Conservation (phyloP, 2,888 invertebrate species). For the Aquatica leii region DNA sequence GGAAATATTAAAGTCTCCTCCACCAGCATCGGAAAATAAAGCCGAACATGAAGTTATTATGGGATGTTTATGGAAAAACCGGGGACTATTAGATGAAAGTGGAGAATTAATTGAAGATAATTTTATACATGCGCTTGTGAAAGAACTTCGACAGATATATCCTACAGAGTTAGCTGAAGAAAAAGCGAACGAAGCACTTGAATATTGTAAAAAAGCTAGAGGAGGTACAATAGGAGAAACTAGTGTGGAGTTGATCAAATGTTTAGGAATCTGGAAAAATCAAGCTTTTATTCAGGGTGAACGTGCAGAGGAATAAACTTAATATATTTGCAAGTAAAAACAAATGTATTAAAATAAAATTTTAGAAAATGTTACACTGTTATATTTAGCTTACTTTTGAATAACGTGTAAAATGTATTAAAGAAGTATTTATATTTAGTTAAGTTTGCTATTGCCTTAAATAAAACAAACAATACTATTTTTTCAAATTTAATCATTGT, state of each 20-base stretch:
- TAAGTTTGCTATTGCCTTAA: no score
- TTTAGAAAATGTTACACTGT: no score
- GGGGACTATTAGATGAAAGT: conserved; percentile 16
- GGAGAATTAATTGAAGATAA: conserved; percentile 14
- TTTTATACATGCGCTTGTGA: conserved; percentile 7
- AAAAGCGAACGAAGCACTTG: conserved; percentile 15
- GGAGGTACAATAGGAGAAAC: conserved; percentile 16
- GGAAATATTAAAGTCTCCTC: conserved; percentile 5
- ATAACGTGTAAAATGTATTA: no score
- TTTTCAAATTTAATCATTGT: no score
- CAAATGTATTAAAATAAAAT: no score
- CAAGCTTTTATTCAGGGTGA: conserved; percentile 19
- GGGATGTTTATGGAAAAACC: conserved; percentile 21
- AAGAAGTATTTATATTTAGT: no score
- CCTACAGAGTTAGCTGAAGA: conserved; percentile 6
- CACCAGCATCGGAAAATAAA: conserved; percentile 6
- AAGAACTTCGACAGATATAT: conserved; percentile 13
- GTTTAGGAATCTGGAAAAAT: conserved; percentile 19
- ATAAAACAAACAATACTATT: no score
- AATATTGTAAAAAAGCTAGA: conserved; percentile 6
- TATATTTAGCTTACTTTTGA: no score
- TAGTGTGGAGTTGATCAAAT: conserved; percentile 11
- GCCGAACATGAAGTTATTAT: background rate
- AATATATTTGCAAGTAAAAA: no score
- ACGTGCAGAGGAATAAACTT: background rate